Evolutionary conservation across 1,140 invertebrate species (phyloP).

Genomic region (Drosophila micromelanica): DNA sequence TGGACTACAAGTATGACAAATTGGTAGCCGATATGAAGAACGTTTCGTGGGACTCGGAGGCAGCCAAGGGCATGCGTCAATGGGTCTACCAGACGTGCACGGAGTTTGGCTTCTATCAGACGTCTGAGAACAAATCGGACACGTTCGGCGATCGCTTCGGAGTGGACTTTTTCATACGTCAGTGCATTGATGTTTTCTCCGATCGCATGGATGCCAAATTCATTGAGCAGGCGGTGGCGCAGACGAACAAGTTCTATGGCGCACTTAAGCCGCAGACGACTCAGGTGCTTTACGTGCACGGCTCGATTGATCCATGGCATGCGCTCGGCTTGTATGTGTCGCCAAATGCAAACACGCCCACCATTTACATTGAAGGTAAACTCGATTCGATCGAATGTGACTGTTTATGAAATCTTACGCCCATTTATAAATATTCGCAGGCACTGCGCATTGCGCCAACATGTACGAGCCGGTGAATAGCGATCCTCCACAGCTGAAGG

Average conservation of each 20-base stretch:
- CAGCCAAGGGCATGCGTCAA: slow-evolving; percentile 89
- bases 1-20: slow-evolving; percentile 93
- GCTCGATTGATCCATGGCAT: slow-evolving; percentile 97
- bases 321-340: slow-evolving; percentile 90
- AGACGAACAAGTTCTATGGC: slow-evolving; percentile 93
- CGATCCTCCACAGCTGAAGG: slow-evolving; percentile 87
- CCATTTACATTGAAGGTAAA: slow-evolving; percentile 90
- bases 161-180: slow-evolving; percentile 91
- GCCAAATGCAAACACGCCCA: slow-evolving; percentile 85
- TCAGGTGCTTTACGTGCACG: slow-evolving; percentile 94
- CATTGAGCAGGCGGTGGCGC: slow-evolving; percentile 86
- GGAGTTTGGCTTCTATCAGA: slow-evolving; percentile 98
- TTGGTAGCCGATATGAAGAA: slow-evolving; percentile 91
- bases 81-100: slow-evolving; percentile 98
- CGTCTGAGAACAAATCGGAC: slow-evolving; percentile 89
- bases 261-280: slow-evolving; percentile 89
- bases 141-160: slow-evolving; percentile 92
- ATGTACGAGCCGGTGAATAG: slow-evolving; percentile 89
- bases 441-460: slow-evolving; percentile 92
- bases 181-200: slow-evolving; percentile 94
- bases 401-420: slow-evolving; percentile 7
- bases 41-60: slow-evolving; percentile 88
- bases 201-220: slow-evolving; percentile 78
- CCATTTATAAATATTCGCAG: slow-evolving; percentile 84
- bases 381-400: too few species aligned